Percentiles rank a stretch among this genome's conserved stretches.
phyloP scores from a whole-genome alignment of 1,140 invertebrate species.

The Aporrectodea caliginosa region DNA sequence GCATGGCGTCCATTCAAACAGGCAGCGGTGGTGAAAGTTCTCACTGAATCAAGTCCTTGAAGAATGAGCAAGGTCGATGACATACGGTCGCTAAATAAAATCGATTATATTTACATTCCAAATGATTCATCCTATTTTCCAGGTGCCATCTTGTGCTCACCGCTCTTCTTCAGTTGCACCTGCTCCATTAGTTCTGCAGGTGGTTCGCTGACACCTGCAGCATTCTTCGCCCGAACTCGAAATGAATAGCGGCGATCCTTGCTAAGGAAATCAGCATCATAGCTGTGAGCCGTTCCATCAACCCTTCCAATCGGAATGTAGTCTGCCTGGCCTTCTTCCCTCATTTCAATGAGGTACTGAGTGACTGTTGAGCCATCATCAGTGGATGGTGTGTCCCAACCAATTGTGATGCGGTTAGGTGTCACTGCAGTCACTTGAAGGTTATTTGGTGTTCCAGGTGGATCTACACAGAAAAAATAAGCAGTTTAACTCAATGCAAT shows the following conservation, averaged over 20 bases:
- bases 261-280: constrained; percentile 58
- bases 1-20: too few species aligned
- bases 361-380: constrained; percentile 70
- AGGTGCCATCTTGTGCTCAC: too few species aligned
- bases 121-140: constrained; percentile 18
- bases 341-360: constrained; percentile 79
- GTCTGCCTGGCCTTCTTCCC: constrained; percentile 66
- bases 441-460: constrained; percentile 66
- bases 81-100: too few species aligned
- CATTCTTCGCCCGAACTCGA: constrained; percentile 93
- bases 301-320: constrained; percentile 22
- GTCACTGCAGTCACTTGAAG: constrained; percentile 76
- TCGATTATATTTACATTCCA: too few species aligned
- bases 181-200: constrained; percentile 41
- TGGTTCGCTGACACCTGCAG: constrained; percentile 89
- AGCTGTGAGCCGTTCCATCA: constrained; percentile 14
- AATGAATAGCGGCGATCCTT: constrained; percentile 97
- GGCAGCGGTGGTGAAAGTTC: too few species aligned
- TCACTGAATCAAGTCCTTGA: too few species aligned
- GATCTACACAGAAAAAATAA: constrained; percentile 15
- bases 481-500: too few species aligned
- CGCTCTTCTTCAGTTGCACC: not conserved
- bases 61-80: too few species aligned
- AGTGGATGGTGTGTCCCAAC: constrained; percentile 64
- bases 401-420: constrained; percentile 78